Evolutionary conservation across 1,140 invertebrate species (phyloP), one percentile per base, ranked within the genome.

Genomic region (Zaprionus vittiger): DNA sequence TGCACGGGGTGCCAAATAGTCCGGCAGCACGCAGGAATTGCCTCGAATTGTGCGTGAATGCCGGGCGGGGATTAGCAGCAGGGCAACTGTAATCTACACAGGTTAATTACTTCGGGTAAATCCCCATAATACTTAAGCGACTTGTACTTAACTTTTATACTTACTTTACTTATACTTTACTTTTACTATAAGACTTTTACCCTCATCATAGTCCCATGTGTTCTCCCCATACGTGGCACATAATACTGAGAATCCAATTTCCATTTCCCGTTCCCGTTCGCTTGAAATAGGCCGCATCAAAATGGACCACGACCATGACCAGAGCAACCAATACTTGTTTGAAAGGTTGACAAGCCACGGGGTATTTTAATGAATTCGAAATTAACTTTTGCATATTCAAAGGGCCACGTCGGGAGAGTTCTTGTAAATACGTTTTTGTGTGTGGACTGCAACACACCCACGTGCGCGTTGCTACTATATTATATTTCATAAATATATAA

Each of bases 51-150:
- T 54, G 12, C 56, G 38, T 59, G 20, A 63, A 74, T 67, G 64
- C 17, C 22, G 64, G 20, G 20, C 49, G 4, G 38, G 26, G 31
- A 74, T 70, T 57, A 74, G 14, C 28, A 28, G 26, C 26, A 17
- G 47, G 56, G 15, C 65, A 37, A 24, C 26, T 38, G 66, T 68
- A 63, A 59, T 74, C 38, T 61, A 57, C 38, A 59, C 73, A 71
- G 67, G 73, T 75, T 75, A 71, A 75, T 71, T 75, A 71, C 73
- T 63, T 34, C 37, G 54, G 63, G 52, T 59, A 75, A 75, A 71
- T 64, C 67, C 59, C 52, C 31, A 37, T 63, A 70, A 63, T 64
- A 71, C 67, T 75, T 75, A 75, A 71, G 67, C 62, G 38, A 59
- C 67, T 31, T 44, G 73, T 71, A 75, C 73, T 75, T 75, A 75